Evolutionary conservation across 2,797 vertebrate genomes (phyloP), one percentile per base, ranked within the genome.

Genomic region (Buphagus erythrorhynchus): DNA sequence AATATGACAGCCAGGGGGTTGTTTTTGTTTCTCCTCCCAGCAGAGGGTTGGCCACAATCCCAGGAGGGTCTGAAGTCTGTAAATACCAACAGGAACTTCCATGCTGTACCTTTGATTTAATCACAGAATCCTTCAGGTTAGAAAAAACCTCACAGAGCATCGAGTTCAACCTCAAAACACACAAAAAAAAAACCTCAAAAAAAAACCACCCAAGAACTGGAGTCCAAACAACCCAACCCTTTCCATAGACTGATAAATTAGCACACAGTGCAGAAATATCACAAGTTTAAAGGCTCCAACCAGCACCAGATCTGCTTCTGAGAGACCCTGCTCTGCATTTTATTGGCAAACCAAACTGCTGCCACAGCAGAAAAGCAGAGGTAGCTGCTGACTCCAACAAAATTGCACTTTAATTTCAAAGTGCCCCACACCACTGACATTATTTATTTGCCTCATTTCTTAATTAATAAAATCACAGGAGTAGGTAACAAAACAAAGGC

Each of bases 191-290:
- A 40, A 1, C n/a, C 35, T 38, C 42, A 5, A 25, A 36, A 31
- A n/a, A n/a, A n/a, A n/a, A n/a, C n/a, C 17, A 10, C 6, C 13
- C 45, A 59, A 55, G 36, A 40, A 13, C 18, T 58, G 51, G 36
- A 75, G 24, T 4, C 10, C 13, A 36, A 13, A 6, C 8, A 43
- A 33, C 43, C 21, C 52, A 40, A 1, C 33, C 2, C 3, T 16
- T 43, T 7, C 13, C 13, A 6, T 1, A 2, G 1, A 11, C 3
- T 8, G 16, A 55, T 6, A 3, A 59, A 71, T 35, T 0, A 31
- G 36, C 29, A 9, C 2, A 2, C 1, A 15, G 42, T 2, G 24
- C 19, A 51, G 33, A 46, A 51, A 65, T 8, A 24, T 11, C 42
- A 36, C 14, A 9, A 13, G 9, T 40, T 78, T 51, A 17, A 69